Evolutionary conservation across 2,113 vertebrate species (phyloP).

Genomic region (Kobus ellipsiprymnus): DNA sequence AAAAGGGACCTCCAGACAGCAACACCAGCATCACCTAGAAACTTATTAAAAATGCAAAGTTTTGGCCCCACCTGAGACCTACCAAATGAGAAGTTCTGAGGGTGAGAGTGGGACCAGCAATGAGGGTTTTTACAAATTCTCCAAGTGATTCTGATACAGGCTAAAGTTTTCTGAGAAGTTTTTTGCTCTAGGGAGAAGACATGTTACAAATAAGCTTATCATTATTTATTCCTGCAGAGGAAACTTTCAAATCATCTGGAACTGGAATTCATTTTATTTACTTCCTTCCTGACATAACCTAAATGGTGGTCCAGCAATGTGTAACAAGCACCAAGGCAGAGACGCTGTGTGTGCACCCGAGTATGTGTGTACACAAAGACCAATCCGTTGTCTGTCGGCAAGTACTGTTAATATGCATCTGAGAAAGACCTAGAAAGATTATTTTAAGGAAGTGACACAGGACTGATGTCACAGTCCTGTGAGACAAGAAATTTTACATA

Average conservation of each 20-base stretch:
- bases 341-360: neutral
- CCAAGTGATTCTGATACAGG: neutral
- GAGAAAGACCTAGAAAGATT: neutral
- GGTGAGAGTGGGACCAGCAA: fast-evolving
- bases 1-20: neutral
- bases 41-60: neutral
- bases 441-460: neutral
- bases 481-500: neutral
- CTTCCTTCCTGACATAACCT: neutral
- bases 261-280: neutral
- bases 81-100: neutral
- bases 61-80: neutral
- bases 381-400: neutral
- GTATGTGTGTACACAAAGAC: no score
- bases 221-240: neutral
- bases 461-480: neutral
- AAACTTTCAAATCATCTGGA: neutral
- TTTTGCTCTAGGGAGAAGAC: neutral
- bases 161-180: neutral
- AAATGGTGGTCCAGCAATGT: neutral
- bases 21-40: neutral
- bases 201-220: neutral
- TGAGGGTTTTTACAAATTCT: neutral
- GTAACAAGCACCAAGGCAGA: neutral
- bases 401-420: neutral